These are phyloP conservation scores for Aphidoletes aphidimyza DNA, from an alignment of 2,888 invertebrate species.

Conservation along the genomic window DNA sequence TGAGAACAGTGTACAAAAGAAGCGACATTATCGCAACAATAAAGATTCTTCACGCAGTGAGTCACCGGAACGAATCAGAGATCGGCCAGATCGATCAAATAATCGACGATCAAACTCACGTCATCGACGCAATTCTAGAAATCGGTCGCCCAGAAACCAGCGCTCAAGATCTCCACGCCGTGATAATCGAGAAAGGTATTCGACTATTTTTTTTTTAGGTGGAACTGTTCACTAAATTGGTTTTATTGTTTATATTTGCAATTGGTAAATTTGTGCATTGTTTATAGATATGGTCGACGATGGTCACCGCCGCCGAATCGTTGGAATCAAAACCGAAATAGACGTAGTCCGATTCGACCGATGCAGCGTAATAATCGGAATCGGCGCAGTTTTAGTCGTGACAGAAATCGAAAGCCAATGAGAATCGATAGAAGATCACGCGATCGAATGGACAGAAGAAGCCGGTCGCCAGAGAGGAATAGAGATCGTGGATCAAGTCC, in stretches of 20 bases:
- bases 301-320: constrained; percentile 60
- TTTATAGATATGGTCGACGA: constrained; percentile 58
- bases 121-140: constrained; percentile 44
- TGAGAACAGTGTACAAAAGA: constrained; percentile 85
- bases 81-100: constrained; percentile 58
- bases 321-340: constrained; percentile 56
- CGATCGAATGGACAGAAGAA: constrained; percentile 66
- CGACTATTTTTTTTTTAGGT: too few species aligned
- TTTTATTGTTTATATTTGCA: too few species aligned
- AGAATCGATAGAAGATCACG: constrained; percentile 59
- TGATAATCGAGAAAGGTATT: constrained; percentile 62
- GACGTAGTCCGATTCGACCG: constrained; percentile 48
- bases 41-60: constrained; percentile 79
- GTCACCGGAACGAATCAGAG: constrained; percentile 62
- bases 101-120: constrained; percentile 56
- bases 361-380: constrained; percentile 37
- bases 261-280: not conserved
- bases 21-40: constrained; percentile 88
- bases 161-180: constrained; percentile 64
- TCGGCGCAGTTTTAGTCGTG: constrained; percentile 58
- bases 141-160: constrained; percentile 60
- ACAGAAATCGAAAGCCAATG: constrained; percentile 62
- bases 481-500: not conserved
- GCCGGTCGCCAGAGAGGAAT: constrained; percentile 59
- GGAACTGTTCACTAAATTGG: too few species aligned